A percentile compares a stretch with the other conserved stretches of the same genome.
Conservation (phyloP, 2,113 vertebrate species). For the Cacatua alba region DNA sequence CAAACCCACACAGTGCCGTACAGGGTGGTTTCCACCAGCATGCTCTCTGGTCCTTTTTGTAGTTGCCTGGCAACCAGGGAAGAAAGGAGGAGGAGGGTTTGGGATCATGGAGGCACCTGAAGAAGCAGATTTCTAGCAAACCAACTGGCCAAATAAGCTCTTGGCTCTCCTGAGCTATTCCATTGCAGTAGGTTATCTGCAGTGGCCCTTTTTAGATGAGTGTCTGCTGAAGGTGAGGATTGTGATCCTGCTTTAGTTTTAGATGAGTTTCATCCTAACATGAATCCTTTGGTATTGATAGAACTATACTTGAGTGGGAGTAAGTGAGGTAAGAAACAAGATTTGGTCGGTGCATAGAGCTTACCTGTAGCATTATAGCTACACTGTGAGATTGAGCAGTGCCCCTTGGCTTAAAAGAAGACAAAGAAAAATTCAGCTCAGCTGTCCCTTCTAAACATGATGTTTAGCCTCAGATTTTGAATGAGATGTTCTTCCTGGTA, state of each 20-base stretch:
- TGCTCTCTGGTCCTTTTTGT: background rate
- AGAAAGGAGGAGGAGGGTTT: background rate
- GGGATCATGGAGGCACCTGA: background rate
- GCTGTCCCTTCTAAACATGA: background rate
- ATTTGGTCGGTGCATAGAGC: background rate
- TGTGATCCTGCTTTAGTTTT: background rate
- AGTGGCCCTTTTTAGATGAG: background rate
- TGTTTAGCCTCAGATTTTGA: background rate
- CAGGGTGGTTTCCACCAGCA: background rate
- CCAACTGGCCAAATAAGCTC: background rate
- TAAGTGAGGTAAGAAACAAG: background rate
- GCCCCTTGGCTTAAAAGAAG: background rate
- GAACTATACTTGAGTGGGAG: background rate
- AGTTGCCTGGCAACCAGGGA: constrained; percentile 58
- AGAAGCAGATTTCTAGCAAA: background rate
- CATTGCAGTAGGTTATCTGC: background rate
- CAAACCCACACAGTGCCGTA: background rate
- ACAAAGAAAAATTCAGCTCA: background rate
- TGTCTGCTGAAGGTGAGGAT: background rate
- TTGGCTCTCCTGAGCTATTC: background rate
- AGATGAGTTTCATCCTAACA: background rate
- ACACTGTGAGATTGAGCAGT: background rate
- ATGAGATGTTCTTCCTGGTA: background rate
- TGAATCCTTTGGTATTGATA: background rate
- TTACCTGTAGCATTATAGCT: background rate